Evolutionary conservation across 2,797 vertebrate genomes (phyloP).

Genomic region (Pangasius larnaudii): DNA sequence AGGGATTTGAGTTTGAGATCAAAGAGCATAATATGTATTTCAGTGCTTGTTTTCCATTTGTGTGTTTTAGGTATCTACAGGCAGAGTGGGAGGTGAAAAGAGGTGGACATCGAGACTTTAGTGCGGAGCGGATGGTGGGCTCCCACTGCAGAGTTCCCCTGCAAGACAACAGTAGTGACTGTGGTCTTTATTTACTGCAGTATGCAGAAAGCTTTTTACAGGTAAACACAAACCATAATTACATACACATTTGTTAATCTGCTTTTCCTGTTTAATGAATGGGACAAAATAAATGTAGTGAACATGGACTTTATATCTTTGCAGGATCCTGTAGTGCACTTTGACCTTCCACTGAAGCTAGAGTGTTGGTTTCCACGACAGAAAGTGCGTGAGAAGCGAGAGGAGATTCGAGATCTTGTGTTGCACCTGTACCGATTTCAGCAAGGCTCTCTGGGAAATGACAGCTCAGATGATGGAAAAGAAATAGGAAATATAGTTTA

Average conservation of each 20-base stretch:
- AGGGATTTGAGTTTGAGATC: neutral
- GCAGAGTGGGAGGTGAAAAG: constrained; percentile 89
- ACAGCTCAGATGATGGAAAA: constrained; percentile 42
- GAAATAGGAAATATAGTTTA: constrained; percentile 29
- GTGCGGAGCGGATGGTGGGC: constrained; percentile 81
- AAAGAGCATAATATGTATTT: neutral
- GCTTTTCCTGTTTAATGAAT: neutral
- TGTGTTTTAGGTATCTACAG: constrained; percentile 86
- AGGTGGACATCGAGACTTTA: constrained; percentile 82
- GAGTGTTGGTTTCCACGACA: constrained; percentile 91
- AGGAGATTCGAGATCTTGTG: constrained; percentile 91
- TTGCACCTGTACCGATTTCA: constrained; percentile 87
- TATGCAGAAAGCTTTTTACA: constrained; percentile 93
- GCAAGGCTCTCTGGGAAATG: constrained; percentile 64
- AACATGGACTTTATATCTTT: constrained; percentile 22
- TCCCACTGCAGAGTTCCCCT: constrained; percentile 89
- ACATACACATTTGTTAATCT: neutral
- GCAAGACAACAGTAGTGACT: constrained; percentile 96
- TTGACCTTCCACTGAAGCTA: constrained; percentile 87
- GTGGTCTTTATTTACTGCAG: constrained; percentile 93
- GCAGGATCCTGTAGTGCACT: constrained; percentile 92
- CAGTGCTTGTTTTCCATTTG: neutral
- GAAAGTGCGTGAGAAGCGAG: constrained; percentile 88
- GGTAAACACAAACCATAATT: constrained; percentile 69
- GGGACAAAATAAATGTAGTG: neutral